These are phyloP conservation scores for Hypselothyrea guttata DNA, from an alignment of 2,888 invertebrate genomes.

Conservation along the genomic window DNA sequence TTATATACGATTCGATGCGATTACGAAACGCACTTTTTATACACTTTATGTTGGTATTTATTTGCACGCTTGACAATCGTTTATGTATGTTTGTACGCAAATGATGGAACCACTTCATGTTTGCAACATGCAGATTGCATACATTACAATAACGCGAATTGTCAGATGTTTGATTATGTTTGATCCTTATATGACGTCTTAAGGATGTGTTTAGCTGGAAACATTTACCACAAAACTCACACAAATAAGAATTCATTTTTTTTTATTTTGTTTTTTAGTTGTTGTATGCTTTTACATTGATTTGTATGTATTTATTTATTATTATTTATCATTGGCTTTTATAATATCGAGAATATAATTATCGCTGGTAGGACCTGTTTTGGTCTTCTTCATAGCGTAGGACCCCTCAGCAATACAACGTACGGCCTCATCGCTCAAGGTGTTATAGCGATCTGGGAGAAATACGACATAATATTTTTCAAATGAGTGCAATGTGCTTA, in stretches of 20 bases:
- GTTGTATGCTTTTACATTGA: too few species aligned
- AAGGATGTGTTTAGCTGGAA: neutral
- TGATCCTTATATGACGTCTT: neutral
- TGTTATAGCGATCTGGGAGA: neutral
- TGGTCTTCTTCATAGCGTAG: too few species aligned
- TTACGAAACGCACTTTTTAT: slow-evolving; percentile 1
- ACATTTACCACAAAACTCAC: slow-evolving; percentile 1
- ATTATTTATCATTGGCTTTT: neutral
- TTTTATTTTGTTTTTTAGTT: slow-evolving; percentile 2
- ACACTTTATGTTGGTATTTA: slow-evolving; percentile 4
- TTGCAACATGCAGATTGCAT: neutral
- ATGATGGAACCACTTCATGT: slow-evolving; percentile 5
- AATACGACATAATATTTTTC: too few species aligned
- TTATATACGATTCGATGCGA: slow-evolving; percentile 1
- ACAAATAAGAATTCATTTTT: neutral
- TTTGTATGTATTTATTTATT: neutral
- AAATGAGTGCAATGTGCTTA: too few species aligned
- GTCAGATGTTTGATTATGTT: neutral
- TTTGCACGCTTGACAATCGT: slow-evolving; percentile 3
- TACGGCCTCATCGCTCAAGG: too few species aligned
- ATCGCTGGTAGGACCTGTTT: too few species aligned
- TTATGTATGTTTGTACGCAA: slow-evolving; percentile 11
- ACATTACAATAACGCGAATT: neutral
- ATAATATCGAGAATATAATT: too few species aligned
- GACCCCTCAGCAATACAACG: too few species aligned